Conservation (phyloP, 2,888 invertebrate species). For the Ceratothoa steindachneri region DNA sequence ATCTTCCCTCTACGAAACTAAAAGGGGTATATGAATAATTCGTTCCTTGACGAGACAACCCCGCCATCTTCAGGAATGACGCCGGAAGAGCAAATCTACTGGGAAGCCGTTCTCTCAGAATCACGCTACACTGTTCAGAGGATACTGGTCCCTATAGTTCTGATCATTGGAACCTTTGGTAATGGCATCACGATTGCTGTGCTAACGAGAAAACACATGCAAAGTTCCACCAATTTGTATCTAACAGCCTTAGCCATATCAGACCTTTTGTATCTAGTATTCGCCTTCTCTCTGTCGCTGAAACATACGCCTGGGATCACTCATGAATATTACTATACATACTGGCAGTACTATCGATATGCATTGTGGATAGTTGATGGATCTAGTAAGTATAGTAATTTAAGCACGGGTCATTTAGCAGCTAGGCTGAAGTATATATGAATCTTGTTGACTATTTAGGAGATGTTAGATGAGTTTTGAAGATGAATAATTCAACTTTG, state of each 20-base stretch:
- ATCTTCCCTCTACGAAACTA: too few species aligned
- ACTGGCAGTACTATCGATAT: conserved; percentile 62
- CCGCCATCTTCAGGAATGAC: too few species aligned
- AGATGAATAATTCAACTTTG: too few species aligned
- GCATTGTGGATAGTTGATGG: conserved; percentile 65
- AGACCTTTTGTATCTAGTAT: conserved; percentile 66
- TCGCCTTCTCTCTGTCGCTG: conserved; percentile 63
- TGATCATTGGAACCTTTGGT: conserved; percentile 65
- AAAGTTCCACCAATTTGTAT: conserved; percentile 70
- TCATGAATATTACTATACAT: conserved; percentile 56
- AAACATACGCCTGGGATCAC: conserved; percentile 61
- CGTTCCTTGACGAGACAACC: too few species aligned
- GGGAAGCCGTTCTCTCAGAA: conserved; percentile 1
- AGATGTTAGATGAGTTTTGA: too few species aligned
- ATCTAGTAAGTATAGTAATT: conserved; percentile 61
- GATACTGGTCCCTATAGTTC: conserved; percentile 63
- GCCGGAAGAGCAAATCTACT: conserved; percentile 7
- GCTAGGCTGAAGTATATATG: too few species aligned
- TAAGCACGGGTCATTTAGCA: too few species aligned
- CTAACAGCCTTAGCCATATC: conserved; percentile 68
- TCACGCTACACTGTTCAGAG: conserved; percentile 57
- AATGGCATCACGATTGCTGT: conserved; percentile 61
- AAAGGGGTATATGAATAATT: too few species aligned
- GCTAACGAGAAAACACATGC: conserved; percentile 63
- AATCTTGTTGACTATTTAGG: too few species aligned